Conservation (phyloP, 2,113 vertebrate species). For the Aegithalos caudatus region DNA sequence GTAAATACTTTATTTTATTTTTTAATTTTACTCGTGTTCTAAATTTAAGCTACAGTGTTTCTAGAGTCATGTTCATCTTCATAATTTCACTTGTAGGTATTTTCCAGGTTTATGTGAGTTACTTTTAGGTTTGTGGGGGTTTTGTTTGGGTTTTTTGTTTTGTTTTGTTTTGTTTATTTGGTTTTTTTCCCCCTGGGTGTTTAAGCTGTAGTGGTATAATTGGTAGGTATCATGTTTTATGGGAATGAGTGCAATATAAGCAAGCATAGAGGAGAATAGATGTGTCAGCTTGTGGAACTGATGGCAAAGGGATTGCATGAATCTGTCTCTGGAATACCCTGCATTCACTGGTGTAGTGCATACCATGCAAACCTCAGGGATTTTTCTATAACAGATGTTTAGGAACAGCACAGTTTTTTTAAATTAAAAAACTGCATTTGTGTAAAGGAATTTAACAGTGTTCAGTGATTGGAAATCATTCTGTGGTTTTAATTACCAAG, state of each 20-base stretch:
- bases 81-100: neutral
- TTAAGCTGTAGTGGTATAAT: neutral
- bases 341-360: neutral
- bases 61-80: neutral
- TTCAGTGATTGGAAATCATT: neutral
- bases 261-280: neutral
- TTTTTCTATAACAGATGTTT: neutral
- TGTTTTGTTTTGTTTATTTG: neutral
- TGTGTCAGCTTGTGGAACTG: neutral
- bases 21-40: neutral
- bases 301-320: neutral
- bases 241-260: neutral
- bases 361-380: fast-evolving
- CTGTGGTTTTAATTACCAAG: neutral
- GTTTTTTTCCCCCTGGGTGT: neutral
- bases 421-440: neutral
- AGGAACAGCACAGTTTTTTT: neutral
- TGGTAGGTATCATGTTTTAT: neutral
- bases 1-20: neutral
- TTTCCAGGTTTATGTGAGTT: neutral
- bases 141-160: neutral
- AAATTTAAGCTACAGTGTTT: neutral
- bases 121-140: neutral
- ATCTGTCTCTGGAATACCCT: neutral
- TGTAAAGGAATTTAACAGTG: neutral